These are phyloP conservation scores for Galerucella nymphaeae DNA, from an alignment of 2,888 invertebrate genomes.

Conservation along the genomic window DNA sequence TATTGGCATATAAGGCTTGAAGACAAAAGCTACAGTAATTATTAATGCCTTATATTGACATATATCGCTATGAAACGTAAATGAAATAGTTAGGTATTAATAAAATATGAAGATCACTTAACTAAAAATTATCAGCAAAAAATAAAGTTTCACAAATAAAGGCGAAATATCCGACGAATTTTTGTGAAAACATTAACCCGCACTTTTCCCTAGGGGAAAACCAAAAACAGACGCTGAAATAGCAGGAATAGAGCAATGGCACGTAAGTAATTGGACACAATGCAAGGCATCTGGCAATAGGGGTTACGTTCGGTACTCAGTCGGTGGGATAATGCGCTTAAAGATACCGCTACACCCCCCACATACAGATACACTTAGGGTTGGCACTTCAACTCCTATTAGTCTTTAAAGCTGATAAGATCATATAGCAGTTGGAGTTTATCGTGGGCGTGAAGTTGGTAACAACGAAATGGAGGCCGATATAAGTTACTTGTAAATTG, in stretches of 20 bases:
- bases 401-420: conserved; percentile 45
- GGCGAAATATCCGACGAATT: conserved; percentile 15
- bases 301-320: conserved; percentile 53
- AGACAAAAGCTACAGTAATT: too few species aligned
- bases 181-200: conserved; percentile 49
- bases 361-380: conserved; percentile 48
- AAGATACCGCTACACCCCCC: conserved; percentile 55
- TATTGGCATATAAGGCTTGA: too few species aligned
- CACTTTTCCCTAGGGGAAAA: conserved; percentile 42
- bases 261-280: conserved; percentile 58
- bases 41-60: too few species aligned
- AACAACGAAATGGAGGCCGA: conserved; percentile 9
- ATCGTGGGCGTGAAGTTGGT: conserved; percentile 27
- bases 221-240: conserved; percentile 40
- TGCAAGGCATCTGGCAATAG: conserved; percentile 57
- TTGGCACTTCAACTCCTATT: conserved; percentile 50
- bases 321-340: conserved; percentile 59
- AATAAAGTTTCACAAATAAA: too few species aligned
- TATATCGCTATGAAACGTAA: too few species aligned
- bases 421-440: conserved; percentile 47
- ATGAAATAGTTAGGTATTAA: too few species aligned
- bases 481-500: conserved; percentile 11
- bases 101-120: too few species aligned
- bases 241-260: conserved; percentile 53
- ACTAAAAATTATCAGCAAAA: too few species aligned